Evolutionary conservation across 2,113 vertebrate species (phyloP), one percentile per base, ranked within the genome.

Genomic region (Gadus macrocephalus): DNA sequence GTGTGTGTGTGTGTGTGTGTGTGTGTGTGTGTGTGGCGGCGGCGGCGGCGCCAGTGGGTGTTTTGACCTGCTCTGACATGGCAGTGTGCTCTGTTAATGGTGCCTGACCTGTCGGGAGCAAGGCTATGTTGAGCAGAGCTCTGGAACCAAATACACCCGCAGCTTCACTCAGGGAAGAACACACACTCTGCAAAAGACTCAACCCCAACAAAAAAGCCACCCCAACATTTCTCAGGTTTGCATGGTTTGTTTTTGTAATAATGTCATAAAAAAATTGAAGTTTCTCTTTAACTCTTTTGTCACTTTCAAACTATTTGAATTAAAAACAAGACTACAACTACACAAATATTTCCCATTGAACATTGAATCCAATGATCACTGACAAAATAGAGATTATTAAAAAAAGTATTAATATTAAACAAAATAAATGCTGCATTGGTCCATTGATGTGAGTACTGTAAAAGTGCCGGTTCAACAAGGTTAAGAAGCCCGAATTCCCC

Each of bases 81-180:
- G 73, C 86, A 81, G 83, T 85, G 79, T 84, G 81, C 80, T 85
- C 38, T 0, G 69, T 76, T 88, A 85, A 89, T 86, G 89, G 86
- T 69, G 80, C 84, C 83, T 87, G 78, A 82, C 82, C 81, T 76
- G 72, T 66, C 67, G 78, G 62, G 69, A 1, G 35, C 75, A 66
- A 65, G 59, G 71, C 42, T 70, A 14, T 68, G 56, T 35, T 62
- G 20, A 65, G 73, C 67, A 55, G 59, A 22, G 79, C 38, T n/a
- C 55, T 61, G 38, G 27, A 68, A 53, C 15, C 42, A 9, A 60
- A 69, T 62, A 53, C 28, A 0, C 22, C 53, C 25, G 22, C 64
- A 17, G 42, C 42, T 14, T 73, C 68, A 53, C 49, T 74, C 67
- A 60, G 12, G 64, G 64, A 70, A 71, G 28, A 72, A 73, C 19